Evolutionary conservation across 92 coral and sea anemone species (phyloP), one percentile per base, ranked within the genome.

Genomic region (Bergia sp.): DNA sequence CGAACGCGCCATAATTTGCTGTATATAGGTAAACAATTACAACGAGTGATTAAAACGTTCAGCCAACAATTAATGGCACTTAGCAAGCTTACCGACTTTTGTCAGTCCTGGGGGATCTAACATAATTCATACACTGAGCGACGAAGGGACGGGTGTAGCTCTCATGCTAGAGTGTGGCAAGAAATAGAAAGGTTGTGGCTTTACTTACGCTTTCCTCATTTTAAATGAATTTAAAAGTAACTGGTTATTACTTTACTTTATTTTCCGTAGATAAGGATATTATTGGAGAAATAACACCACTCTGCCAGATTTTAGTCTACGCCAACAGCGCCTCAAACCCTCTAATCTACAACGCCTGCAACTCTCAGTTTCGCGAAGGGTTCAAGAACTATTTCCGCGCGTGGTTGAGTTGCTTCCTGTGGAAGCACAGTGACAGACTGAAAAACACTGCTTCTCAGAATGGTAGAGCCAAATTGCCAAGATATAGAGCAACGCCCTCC

Each of bases 261-360:
- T 3, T 37, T n/a, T 23, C 86, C 90, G 98, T 80, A 37, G 49
- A 65, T 0, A 65, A 92, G 75, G 64, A 69, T 12, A 78, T 93
- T 93, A 77, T 89, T 1, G 40, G 39, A 0, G 86, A 92, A 15
- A 97, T 97, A 78, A 86, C 91, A 47, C 91, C 98, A 29, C 86
- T 96, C 16, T 95, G 96, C n/a, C 95, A 93, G 81, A 95, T 95
- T 15, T 89, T 96, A 86, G 95, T 97, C 73, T 97, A 97, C 84
- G 92, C 96, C 66, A 96, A 96, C 92, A 96, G 99, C 75, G 96
- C 95, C 16, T 92, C 94, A n/a, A 96, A 96, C 77, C 99, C 99
- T 13, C 94, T 96, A 10, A 95, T 95, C 91, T 96, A 96, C 94
- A 96, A 92, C 23, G 98, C 98, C 39, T 97, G 96, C 75, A 96